phyloP scores from a whole-genome alignment of 2,888 invertebrate species.

The Drymonia ruficornis region DNA sequence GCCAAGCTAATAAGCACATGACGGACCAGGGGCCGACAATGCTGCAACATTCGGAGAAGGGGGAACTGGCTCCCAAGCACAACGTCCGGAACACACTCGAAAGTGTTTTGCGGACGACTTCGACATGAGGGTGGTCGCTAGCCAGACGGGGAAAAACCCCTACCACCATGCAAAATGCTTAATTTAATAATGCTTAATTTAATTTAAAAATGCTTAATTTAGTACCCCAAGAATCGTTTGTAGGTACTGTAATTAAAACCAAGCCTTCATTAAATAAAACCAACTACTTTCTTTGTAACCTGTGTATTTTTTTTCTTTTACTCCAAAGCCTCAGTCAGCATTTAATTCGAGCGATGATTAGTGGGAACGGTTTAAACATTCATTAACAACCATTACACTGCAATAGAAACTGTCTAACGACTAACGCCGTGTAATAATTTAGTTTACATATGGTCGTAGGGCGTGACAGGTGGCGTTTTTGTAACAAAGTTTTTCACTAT shows the following conservation, averaged over 20 bases:
- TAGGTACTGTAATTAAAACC: slow-evolving; percentile 30
- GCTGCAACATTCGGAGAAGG: too few species aligned
- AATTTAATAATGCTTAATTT: too few species aligned
- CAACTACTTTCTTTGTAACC: slow-evolving; percentile 25
- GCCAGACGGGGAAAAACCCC: too few species aligned
- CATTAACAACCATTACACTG: slow-evolving; percentile 40
- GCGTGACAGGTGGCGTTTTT: slow-evolving; percentile 60
- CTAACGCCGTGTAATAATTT: slow-evolving; percentile 45
- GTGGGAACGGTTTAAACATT: slow-evolving; percentile 32
- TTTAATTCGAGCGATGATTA: slow-evolving; percentile 34
- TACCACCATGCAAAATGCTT: too few species aligned
- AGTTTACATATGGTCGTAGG: slow-evolving; percentile 49
- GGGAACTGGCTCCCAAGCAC: too few species aligned
- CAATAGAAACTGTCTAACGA: slow-evolving; percentile 38
- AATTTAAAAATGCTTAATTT: too few species aligned
- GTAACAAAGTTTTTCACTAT: slow-evolving; percentile 45
- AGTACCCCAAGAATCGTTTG: slow-evolving; percentile 19
- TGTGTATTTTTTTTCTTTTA: slow-evolving; percentile 21
- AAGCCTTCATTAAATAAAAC: slow-evolving; percentile 25
- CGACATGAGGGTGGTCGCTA: too few species aligned
- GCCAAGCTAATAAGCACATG: too few species aligned
- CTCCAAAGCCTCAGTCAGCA: slow-evolving; percentile 22
- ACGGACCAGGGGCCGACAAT: too few species aligned
- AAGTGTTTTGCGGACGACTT: too few species aligned
- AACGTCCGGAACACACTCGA: too few species aligned